Evolutionary conservation across 1,140 invertebrate genomes (phyloP).

Genomic region (Drosophila lacertosa): DNA sequence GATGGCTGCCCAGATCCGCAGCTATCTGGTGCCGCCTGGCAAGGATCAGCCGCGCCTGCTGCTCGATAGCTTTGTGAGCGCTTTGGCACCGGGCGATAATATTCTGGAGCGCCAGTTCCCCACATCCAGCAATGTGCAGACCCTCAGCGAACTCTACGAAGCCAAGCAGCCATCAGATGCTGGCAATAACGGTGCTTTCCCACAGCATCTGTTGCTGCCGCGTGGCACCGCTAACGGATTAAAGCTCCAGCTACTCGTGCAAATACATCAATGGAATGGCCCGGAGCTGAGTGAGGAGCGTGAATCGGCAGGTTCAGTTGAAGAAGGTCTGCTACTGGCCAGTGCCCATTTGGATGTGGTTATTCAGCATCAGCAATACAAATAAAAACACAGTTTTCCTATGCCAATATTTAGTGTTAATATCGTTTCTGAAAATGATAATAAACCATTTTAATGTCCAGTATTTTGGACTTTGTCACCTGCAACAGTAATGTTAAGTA

Average conservation of each 20-base stretch:
- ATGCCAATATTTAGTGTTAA: too few relatives aligned
- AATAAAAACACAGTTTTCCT: not conserved
- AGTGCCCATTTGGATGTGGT: constrained; percentile 39
- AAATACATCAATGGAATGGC: constrained; percentile 28
- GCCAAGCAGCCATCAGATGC: constrained; percentile 51
- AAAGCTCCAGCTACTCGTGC: constrained; percentile 43
- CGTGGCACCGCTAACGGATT: constrained; percentile 81
- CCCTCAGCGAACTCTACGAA: constrained; percentile 80
- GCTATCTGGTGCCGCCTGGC: constrained; percentile 33
- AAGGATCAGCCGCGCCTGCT: constrained; percentile 55
- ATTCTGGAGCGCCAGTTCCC: constrained; percentile 75
- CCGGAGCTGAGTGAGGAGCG: not conserved
- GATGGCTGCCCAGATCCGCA: constrained; percentile 68
- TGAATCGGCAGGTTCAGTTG: not conserved
- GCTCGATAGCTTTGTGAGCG: constrained; percentile 77
- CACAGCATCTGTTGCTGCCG: constrained; percentile 85
- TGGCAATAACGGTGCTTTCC: constrained; percentile 42
- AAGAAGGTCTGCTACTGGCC: constrained; percentile 13
- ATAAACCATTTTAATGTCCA: too few relatives aligned
- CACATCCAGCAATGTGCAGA: constrained; percentile 69
- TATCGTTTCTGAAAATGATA: too few relatives aligned
- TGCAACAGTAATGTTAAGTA: too few relatives aligned
- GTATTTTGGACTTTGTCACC: too few relatives aligned
- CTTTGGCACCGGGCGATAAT: constrained; percentile 72
- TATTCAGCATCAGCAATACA: constrained; percentile 5